A percentile compares a stretch with the other conserved stretches of the same genome.
These are phyloP conservation scores for Hyles euphorbiae DNA, from an alignment of 1,140 invertebrate genomes.

Conservation along the genomic window DNA sequence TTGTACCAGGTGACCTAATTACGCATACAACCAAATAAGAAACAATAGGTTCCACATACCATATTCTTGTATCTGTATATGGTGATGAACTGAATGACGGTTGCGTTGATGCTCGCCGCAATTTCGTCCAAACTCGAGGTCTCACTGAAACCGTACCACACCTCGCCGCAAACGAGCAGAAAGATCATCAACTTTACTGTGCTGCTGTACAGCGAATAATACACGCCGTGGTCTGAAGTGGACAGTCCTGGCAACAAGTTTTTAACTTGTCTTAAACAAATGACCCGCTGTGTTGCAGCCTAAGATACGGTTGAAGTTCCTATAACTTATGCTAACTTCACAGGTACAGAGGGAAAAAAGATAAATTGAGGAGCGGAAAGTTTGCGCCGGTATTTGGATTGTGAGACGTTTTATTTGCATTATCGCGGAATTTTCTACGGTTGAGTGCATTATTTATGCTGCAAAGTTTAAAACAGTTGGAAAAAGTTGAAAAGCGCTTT, in stretches of 20 bases:
- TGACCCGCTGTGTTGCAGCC: neutral
- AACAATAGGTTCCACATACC: slow-evolving; percentile 27
- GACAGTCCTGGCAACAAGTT: slow-evolving; percentile 36
- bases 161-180: slow-evolving; percentile 33
- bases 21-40: neutral
- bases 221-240: slow-evolving; percentile 21
- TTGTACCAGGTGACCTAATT: neutral
- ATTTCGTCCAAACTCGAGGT: slow-evolving; percentile 30
- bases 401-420: no score
- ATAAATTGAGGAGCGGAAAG: slow-evolving; percentile 3
- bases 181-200: slow-evolving; percentile 32
- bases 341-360: neutral
- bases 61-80: slow-evolving; percentile 43
- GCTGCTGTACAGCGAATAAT: slow-evolving; percentile 37
- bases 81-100: slow-evolving; percentile 38
- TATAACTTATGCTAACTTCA: neutral
- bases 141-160: slow-evolving; percentile 36
- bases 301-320: neutral
- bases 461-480: no score
- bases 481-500: no score
- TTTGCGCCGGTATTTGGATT: neutral
- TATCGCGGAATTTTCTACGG: no score
- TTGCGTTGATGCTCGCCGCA: slow-evolving; percentile 39
- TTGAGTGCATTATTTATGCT: no score
- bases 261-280: slow-evolving; percentile 10